phyloP scores from a whole-genome alignment of 2,113 vertebrate genomes.

The Tursiops truncatus region DNA sequence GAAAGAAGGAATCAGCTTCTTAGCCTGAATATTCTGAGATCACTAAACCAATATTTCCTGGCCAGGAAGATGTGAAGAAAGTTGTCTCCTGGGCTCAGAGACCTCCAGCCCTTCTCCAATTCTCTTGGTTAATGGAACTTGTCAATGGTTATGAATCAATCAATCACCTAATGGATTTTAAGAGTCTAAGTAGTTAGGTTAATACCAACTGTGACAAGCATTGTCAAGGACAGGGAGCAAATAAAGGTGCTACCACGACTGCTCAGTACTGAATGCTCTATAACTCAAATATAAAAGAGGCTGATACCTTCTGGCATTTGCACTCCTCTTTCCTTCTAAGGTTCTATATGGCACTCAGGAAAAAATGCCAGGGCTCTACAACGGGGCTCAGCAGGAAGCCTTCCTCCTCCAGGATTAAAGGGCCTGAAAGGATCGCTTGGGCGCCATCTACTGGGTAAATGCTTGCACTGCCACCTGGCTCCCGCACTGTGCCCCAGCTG shows the following conservation, averaged over 20 bases:
- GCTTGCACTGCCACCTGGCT: neutral
- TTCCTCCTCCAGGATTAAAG: neutral
- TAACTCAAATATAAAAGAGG: neutral
- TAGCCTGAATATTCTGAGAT: neutral
- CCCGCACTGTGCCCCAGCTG: neutral
- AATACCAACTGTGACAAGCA: neutral
- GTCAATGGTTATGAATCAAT: neutral
- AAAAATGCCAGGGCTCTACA: neutral
- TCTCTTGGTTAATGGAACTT: neutral
- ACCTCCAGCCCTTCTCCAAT: neutral
- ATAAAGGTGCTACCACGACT: neutral
- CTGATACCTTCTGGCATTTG: neutral
- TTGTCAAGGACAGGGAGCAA: neutral
- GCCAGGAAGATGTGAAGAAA: neutral
- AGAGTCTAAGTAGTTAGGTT: neutral
- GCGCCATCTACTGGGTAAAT: conserved; percentile 70
- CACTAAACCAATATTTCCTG: neutral
- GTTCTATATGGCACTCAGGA: neutral
- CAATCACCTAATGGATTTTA: neutral
- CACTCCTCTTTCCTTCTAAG: neutral
- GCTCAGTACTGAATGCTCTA: neutral
- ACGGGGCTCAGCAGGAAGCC: neutral
- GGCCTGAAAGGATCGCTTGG: conserved; percentile 45
- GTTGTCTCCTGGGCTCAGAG: neutral
- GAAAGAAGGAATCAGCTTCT: neutral